Base-by-base conservation (phyloP, 2,888 invertebrate species). In the Tinea semifulvella region DNA sequence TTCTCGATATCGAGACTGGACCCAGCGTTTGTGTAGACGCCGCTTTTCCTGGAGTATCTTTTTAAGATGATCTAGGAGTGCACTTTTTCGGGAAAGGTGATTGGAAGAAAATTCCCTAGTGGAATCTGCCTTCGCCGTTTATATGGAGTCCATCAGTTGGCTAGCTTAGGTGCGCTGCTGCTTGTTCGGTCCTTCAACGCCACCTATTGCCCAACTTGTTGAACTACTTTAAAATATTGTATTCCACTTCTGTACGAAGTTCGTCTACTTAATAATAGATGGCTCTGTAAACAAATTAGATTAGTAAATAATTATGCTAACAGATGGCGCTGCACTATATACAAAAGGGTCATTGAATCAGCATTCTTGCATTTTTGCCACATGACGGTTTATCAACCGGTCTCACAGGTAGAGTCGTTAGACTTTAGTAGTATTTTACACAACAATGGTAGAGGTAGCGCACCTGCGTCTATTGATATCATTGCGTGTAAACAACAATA, bases 261-360 rank as follows among this genome's bases (percentile, higher is more conserved):
- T 22, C 8, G 25, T 7, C 36, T 36, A 36, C 10, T 36, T 18
- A 2, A 36, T 36, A 36, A 7, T 16, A 36, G 36, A 36, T 36
- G 36, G 36, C 18, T 2, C 36, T 18, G 13, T n/a, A 6, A 14
- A 36, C 35, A 36, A 17, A 17, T 36, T 36, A 16, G 3, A 36
- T 7, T 36, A 36, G 10, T 36, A 17, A 4, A 16, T 10, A 18
- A 18, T 20, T 10, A 11, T 3, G 22, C 22, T 13, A 20, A 51
- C 39, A 61, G 58, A 54, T 57, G 58, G 46, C 55, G 49, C 44
- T 52, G 10, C 28, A 6, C 19, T 42, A 18, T 31, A 13, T 17
- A 11, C 11, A 2, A 25, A 13, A 43, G 53, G 55, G 55, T 56
- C 55, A 56, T 51, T 53, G 57, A 47, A 51, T 50, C 48, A 25